phyloP scores from a whole-genome alignment of 2,113 vertebrate genomes.

The Willisornis vidua region DNA sequence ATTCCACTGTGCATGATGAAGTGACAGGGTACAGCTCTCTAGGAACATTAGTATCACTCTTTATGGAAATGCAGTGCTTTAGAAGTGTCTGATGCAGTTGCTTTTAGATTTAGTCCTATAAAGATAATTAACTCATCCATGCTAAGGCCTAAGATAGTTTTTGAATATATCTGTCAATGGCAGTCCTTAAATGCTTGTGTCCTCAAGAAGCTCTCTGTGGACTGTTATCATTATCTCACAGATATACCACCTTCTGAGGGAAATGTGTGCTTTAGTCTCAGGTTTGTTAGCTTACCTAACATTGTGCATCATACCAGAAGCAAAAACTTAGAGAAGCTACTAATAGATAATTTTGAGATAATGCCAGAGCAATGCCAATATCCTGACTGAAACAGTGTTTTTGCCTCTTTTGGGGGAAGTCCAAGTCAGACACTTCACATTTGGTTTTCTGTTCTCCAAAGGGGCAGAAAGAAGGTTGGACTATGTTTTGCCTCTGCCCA shows the following conservation, averaged over 20 bases:
- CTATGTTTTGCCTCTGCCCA: neutral
- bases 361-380: neutral
- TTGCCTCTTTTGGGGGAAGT: neutral
- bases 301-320: neutral
- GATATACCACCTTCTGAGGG: neutral
- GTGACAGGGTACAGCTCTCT: neutral
- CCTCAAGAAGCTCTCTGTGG: neutral
- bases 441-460: neutral
- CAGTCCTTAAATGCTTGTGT: neutral
- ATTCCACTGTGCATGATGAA: neutral
- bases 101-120: neutral
- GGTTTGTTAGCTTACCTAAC: neutral
- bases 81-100: neutral
- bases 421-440: neutral
- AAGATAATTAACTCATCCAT: neutral
- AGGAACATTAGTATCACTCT: rapidly evolving
- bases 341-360: neutral
- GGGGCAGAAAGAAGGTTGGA: neutral
- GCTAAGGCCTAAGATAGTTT: neutral
- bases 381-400: neutral
- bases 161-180: neutral
- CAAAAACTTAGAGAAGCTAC: neutral
- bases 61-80: neutral
- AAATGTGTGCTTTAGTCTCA: neutral
- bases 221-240: neutral